Evolutionary conservation across 2,797 vertebrate genomes (phyloP).

Genomic region (Spinus olivaceus): DNA sequence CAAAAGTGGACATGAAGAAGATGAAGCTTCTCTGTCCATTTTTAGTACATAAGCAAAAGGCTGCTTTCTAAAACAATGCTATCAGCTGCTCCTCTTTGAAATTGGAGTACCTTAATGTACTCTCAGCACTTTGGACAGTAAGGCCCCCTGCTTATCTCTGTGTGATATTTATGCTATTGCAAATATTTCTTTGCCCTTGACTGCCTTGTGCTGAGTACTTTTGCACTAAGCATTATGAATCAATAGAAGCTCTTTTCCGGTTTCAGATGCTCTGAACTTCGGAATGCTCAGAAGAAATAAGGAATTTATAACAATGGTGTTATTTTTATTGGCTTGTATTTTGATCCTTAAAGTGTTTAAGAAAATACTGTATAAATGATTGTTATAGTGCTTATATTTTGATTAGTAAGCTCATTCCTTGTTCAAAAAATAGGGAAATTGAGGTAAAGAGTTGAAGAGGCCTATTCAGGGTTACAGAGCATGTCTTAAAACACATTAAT

Average conservation of each 20-base stretch:
- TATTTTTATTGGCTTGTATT: not conserved
- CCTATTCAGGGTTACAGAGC: not conserved
- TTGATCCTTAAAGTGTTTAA: not conserved
- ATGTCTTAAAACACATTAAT: not conserved
- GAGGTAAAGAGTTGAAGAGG: not conserved
- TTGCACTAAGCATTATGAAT: not conserved
- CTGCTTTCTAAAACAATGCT: not conserved
- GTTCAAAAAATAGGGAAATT: not conserved
- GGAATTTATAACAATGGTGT: not conserved
- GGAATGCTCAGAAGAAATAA: not conserved
- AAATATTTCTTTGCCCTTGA: conserved; percentile 16
- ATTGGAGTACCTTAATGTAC: not conserved
- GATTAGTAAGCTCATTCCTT: not conserved
- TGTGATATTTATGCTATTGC: not conserved
- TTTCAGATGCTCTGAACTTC: not conserved
- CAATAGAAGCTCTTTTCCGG: not conserved
- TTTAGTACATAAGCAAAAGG: not conserved
- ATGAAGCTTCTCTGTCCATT: not conserved
- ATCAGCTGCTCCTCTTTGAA: not conserved
- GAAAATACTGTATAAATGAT: not conserved
- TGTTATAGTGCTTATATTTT: not conserved
- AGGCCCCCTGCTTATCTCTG: not conserved
- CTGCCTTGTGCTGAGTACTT: not conserved
- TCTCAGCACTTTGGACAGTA: not conserved
- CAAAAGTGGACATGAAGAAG: not conserved